Evolutionary conservation across 2,797 vertebrate genomes (phyloP).

Genomic region (Anabas testudineus): DNA sequence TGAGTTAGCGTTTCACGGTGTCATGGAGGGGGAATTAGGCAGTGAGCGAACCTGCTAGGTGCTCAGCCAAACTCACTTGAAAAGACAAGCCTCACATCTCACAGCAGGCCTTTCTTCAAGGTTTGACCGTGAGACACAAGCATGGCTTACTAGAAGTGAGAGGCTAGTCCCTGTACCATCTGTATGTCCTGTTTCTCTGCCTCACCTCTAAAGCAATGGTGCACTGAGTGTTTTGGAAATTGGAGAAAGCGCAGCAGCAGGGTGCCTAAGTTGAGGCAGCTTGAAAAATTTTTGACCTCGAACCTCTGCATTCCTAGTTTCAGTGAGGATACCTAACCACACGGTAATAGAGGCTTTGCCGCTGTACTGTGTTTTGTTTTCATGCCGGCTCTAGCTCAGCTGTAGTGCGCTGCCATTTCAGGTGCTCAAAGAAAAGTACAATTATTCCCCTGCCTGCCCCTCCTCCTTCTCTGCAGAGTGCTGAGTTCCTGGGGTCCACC

Average conservation of each 20-base stretch:
- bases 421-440: slow-evolving; percentile 63
- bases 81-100: slow-evolving; percentile 12
- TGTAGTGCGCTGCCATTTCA: slow-evolving; percentile 56
- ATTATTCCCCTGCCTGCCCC: slow-evolving; percentile 10
- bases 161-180: slow-evolving; percentile 33
- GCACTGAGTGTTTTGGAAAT: slow-evolving; percentile 72
- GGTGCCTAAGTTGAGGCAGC: slow-evolving; percentile 71
- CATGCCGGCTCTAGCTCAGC: slow-evolving; percentile 22
- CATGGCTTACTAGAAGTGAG: slow-evolving; percentile 3
- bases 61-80: slow-evolving; percentile 27
- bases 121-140: background rate
- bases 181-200: slow-evolving; percentile 30
- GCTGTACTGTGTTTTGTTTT: slow-evolving; percentile 47
- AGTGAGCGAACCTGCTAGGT: slow-evolving; percentile 42
- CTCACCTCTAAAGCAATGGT: slow-evolving; percentile 55
- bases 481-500: slow-evolving; percentile 61
- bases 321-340: slow-evolving; percentile 67
- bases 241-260: slow-evolving; percentile 67
- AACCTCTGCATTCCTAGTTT: slow-evolving; percentile 75
- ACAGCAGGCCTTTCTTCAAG: background rate
- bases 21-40: slow-evolving; percentile 60
- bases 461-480: slow-evolving; percentile 18
- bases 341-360: slow-evolving; percentile 53
- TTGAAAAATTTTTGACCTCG: slow-evolving; percentile 70
- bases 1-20: slow-evolving; percentile 57